A percentile compares a stretch with the other conserved stretches of the same genome.
phyloP scores from a whole-genome alignment of 2,797 vertebrate genomes.

The Decapterus maruadsi region DNA sequence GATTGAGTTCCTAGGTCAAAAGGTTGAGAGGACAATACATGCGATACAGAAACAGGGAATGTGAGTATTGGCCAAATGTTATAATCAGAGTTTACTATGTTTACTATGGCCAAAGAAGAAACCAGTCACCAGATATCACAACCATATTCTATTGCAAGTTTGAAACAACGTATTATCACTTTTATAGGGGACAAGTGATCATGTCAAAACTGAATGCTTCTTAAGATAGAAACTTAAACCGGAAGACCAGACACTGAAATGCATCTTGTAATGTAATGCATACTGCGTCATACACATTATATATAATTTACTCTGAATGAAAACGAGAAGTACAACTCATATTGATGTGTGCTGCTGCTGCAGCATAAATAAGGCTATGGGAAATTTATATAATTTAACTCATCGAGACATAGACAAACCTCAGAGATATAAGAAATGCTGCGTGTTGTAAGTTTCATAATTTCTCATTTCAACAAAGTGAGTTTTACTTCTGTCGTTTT shows the following conservation, averaged over 20 bases:
- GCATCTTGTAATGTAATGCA: not conserved
- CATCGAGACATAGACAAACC: not conserved
- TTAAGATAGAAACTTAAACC: not conserved
- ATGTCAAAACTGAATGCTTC: constrained; percentile 6
- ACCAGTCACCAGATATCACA: not conserved
- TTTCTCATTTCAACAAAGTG: constrained; percentile 4
- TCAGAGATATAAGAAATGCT: not conserved
- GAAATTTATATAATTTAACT: not conserved
- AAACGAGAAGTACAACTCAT: not conserved
- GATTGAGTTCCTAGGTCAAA: constrained; percentile 83
- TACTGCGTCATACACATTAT: not conserved
- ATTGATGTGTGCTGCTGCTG: not conserved
- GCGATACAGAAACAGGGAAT: constrained; percentile 38
- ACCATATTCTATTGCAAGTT: constrained; percentile 1
- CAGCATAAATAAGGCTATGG: not conserved
- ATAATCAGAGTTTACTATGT: constrained; percentile 12
- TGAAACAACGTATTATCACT: not conserved
- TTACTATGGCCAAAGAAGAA: constrained; percentile 24
- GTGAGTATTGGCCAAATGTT: constrained; percentile 37
- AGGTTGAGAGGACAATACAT: constrained; percentile 71
- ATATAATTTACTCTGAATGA: not conserved
- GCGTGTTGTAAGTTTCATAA: not conserved
- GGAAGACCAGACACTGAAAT: not conserved
- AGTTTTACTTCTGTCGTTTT: not conserved
- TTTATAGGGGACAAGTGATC: constrained; percentile 1